Evolutionary conservation across 2,797 vertebrate genomes (phyloP), one percentile per base, ranked within the genome.

Genomic region (Aselliscus stoliczkanus): DNA sequence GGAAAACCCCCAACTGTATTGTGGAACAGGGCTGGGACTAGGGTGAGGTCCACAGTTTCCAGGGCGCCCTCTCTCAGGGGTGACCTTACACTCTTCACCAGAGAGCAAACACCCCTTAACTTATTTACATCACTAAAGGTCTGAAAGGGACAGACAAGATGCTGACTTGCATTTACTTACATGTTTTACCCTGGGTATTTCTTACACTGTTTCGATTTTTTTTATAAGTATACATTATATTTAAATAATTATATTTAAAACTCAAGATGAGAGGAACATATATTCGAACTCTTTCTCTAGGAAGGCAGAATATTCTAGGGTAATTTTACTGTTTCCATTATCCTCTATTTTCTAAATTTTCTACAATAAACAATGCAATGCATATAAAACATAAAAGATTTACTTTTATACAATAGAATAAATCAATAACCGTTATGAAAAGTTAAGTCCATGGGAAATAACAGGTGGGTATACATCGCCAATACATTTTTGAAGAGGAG

Each of bases 91-190:
- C 27, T 54, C 12, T 0, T 29, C 6, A 20, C 39, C 79, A 0
- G 20, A 62, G 79, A 81, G 18, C 1, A 20, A n/a, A 58, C 64
- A 15, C 58, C 42, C 29, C 58, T 60, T 14, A 44, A 10, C 29
- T 25, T 5, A 2, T 29, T 37, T 5, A 8, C n/a, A 3, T 1
- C 31, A 5, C 50, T 31, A 25, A 29, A 31, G 56, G 11, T 25
- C 58, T n/a, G 17, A 64, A 25, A 15, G 44, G 23, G 14, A 6
- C 5, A 3, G 11, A 0, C 0, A 4, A 20, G 27, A 14, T 2
- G 15, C 72, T 9, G 3, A 9, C 27, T 1, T 3, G 8, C 13
- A 5, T 1, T 37, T 9, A 6, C 60, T 85, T 18, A 9, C 6
- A 3, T 0, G 10, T 17, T 31, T 47, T 9, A 52, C 65, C 65